Evolutionary conservation across 2,113 vertebrate species (phyloP).

Genomic region (Mustela lutreola): DNA sequence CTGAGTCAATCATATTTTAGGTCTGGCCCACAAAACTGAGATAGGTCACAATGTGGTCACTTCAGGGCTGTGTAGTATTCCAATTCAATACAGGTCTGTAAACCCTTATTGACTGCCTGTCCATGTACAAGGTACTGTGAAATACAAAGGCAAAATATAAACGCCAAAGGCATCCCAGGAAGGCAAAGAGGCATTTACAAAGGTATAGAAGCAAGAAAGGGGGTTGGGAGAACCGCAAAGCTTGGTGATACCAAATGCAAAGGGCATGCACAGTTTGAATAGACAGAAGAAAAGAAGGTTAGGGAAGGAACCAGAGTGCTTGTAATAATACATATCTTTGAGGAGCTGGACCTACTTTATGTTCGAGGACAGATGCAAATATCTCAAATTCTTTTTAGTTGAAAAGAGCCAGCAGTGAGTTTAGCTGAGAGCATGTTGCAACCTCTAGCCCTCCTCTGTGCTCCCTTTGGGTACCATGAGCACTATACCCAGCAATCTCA

Average conservation of each 20-base stretch:
- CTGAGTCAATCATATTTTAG: neutral
- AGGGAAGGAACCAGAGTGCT: neutral
- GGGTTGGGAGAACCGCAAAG: neutral
- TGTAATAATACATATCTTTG: neutral
- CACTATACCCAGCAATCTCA: constrained; percentile 33
- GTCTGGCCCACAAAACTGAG: neutral
- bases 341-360: constrained; percentile 27
- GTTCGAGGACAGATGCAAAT: constrained; percentile 61
- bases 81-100: neutral
- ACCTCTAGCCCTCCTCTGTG: neutral
- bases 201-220: neutral
- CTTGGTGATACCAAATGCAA: neutral
- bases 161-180: neutral
- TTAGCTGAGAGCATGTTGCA: constrained; percentile 29
- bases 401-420: neutral
- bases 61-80: neutral
- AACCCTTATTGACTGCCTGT: neutral
- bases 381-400: constrained; percentile 46
- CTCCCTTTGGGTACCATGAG: constrained; percentile 52
- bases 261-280: neutral
- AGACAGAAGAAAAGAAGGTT: neutral
- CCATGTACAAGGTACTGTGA: neutral
- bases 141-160: neutral
- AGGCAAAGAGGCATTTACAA: neutral
- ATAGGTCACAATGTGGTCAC: neutral